phyloP scores from a whole-genome alignment of 2,113 vertebrate genomes.

The Capreolus pygargus region DNA sequence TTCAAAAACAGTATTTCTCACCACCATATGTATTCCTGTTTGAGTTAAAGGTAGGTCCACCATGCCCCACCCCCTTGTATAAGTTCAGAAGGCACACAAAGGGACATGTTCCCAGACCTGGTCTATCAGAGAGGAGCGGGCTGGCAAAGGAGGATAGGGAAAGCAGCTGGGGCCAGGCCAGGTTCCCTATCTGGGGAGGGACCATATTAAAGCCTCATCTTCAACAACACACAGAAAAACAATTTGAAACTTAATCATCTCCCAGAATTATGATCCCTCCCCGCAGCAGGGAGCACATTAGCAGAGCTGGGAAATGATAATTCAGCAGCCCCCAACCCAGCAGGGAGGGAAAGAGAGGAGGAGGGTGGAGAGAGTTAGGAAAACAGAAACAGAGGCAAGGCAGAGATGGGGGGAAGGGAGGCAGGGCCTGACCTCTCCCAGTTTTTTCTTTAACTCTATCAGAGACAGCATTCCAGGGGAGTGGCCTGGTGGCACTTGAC shows the following conservation, averaged over 20 bases:
- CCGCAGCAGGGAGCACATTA: conserved; percentile 76
- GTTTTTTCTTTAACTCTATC: not conserved
- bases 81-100: not conserved
- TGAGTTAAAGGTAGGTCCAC: not conserved
- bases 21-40: not conserved
- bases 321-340: conserved; percentile 75
- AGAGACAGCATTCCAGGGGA: not conserved
- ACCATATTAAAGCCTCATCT: conserved; percentile 69
- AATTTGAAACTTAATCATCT: conserved; percentile 79
- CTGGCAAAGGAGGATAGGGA: not conserved
- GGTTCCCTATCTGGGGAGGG: conserved; percentile 36
- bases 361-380: not conserved
- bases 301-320: conserved; percentile 75
- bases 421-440: not conserved
- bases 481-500: not conserved
- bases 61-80: too few relatives aligned
- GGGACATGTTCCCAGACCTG: not conserved
- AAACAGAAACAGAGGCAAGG: conserved; percentile 9
- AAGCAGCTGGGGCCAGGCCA: not conserved
- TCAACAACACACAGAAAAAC: conserved; percentile 75
- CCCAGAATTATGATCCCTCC: conserved; percentile 76
- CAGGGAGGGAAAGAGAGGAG: conserved; percentile 63
- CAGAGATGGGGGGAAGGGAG: not conserved
- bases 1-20: not conserved
- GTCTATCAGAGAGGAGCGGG: not conserved